A percentile compares a stretch with the other conserved stretches of the same genome.
phyloP scores from a whole-genome alignment of 2,888 invertebrate species.

The Choristoneura rosaceana region DNA sequence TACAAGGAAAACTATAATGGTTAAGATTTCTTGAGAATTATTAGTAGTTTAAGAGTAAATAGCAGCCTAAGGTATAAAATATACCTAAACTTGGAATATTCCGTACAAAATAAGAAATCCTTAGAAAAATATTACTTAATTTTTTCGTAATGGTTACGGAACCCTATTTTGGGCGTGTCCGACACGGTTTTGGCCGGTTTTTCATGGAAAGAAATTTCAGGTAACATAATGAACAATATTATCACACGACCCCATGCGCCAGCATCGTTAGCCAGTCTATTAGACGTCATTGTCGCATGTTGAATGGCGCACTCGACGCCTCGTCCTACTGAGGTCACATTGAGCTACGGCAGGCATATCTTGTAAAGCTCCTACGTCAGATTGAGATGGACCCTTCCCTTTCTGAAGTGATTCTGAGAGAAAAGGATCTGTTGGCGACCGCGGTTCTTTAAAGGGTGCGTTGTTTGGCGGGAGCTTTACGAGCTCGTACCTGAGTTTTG shows the following conservation, averaged over 20 bases:
- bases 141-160: too few species aligned
- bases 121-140: too few species aligned
- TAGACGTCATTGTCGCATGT: constrained; percentile 69
- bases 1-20: too few species aligned
- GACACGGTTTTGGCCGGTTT: too few species aligned
- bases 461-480: not conserved
- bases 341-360: constrained; percentile 51
- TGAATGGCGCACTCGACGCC: constrained; percentile 66
- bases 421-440: not conserved
- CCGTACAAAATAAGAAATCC: too few species aligned
- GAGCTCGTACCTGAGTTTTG: not conserved
- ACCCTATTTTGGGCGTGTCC: too few species aligned
- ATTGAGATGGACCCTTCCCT: constrained; percentile 49
- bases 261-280: constrained; percentile 55
- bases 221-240: not conserved
- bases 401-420: constrained; percentile 32
- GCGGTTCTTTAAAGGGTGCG: not conserved
- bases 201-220: not conserved
- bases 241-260: constrained; percentile 42
- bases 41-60: too few species aligned
- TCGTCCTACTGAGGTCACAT: constrained; percentile 60
- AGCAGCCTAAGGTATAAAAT: too few species aligned
- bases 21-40: too few species aligned
- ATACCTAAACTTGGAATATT: too few species aligned
- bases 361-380: constrained; percentile 31